Evolutionary conservation across 2,113 vertebrate species (phyloP).

Genomic region (Paralichthys olivaceus): DNA sequence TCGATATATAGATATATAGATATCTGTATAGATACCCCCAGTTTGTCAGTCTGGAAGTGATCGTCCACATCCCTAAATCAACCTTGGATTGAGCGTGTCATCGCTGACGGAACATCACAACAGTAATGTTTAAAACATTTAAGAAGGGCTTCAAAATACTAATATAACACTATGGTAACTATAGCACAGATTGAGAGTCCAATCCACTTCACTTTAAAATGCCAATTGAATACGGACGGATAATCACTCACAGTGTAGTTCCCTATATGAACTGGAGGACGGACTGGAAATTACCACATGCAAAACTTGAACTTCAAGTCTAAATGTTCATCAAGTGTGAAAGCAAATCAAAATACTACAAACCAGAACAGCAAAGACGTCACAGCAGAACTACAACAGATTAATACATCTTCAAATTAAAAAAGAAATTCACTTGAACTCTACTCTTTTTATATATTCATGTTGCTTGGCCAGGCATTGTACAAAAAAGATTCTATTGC

Average conservation of each 20-base stretch:
- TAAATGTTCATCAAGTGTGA: conserved; percentile 22
- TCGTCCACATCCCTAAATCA: conserved; percentile 4
- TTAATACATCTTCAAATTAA: conserved; percentile 23
- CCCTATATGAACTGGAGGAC: conserved; percentile 27
- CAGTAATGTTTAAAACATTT: conserved; percentile 19
- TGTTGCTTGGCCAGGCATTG: not conserved
- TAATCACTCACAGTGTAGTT: conserved; percentile 24
- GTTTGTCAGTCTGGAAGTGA: not conserved
- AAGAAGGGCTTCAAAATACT: conserved; percentile 21
- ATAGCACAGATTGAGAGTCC: conserved; percentile 20
- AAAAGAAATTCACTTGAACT: conserved; percentile 4
- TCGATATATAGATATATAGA: not conserved
- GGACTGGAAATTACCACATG: conserved; percentile 30
- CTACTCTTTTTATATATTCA: not conserved
- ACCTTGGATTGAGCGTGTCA: not conserved
- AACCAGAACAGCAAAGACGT: conserved; percentile 17
- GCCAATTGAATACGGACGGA: conserved; percentile 6
- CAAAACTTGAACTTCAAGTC: conserved; percentile 34
- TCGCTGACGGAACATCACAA: conserved; percentile 17
- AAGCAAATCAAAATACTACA: conserved; percentile 33
- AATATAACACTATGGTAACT: conserved; percentile 18
- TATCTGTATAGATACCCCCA: no score
- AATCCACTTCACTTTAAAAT: conserved; percentile 32
- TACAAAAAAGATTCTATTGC: not conserved
- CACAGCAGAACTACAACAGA: conserved; percentile 21